Base-by-base conservation (phyloP, 2,113 vertebrate species). In the Grammomys surdaster region DNA sequence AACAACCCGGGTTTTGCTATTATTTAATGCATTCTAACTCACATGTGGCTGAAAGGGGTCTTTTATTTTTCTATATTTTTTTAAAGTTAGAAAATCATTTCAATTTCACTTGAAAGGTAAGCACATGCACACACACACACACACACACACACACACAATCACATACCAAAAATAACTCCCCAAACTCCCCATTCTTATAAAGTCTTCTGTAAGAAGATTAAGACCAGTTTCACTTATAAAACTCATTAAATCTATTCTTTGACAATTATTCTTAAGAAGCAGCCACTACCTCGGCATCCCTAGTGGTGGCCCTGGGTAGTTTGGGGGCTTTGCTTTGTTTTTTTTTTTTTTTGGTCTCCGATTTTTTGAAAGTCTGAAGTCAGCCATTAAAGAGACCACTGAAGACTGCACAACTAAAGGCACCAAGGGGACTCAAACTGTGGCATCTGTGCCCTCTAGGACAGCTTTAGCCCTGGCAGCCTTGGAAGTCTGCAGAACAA, bases 371-470 rank as follows among this genome's bases (percentile, higher is more conserved):
- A 88, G 78, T 28, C 58, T 20, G 5, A 88, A 78, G 46, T 43
- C 48, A 16, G 40, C 19, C 46, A 56, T 51, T 43, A n/a, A 54
- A 48, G 63, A 92, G 56, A 14, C 3, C 72, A 56, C 70, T 13
- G 63, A 51, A 51, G 70, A 63, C 26, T 51, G 5, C 13, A 5
- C 4, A 73, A 16, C 3, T 6, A 1, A 11, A 1, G 43, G 14
- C 22, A n/a, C 16, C 1, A 0, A 7, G 9, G 16, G 3, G 54
- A 69, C 5, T 16, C 43, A 17, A 5, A 2, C 40, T 40, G 75
- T 16, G 43, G 4, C 13, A 2, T 31, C 9, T n/a, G 22, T 51
- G 43, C 0, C 24, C 3, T 33, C 40, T 19, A 46, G 28, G 40
- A 14, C 9, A 31, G 58, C 26, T 65, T 16, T 58, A 72, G 48